A percentile compares a stretch with the other conserved stretches of the same genome.
Evolutionary conservation across 2,113 vertebrate species (phyloP).

Genomic region (Irena cyanogastra): DNA sequence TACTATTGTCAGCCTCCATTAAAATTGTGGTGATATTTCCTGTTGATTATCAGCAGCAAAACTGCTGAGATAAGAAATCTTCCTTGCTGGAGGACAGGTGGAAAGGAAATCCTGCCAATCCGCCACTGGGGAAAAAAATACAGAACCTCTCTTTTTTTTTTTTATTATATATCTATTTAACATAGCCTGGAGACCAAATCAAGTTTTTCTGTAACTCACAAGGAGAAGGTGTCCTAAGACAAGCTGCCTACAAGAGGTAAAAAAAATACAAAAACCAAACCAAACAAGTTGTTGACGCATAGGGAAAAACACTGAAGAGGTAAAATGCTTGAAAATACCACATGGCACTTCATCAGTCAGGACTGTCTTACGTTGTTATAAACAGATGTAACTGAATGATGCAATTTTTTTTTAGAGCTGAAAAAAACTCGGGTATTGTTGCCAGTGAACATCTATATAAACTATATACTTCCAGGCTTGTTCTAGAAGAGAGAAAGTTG

Average conservation of each 20-base stretch:
- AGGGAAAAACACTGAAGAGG: neutral
- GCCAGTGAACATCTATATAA: neutral
- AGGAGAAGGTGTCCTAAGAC: neutral
- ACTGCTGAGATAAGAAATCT: conserved; percentile 21
- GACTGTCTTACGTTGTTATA: neutral
- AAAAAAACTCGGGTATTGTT: neutral
- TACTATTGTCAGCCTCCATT: conserved; percentile 6
- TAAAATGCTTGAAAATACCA: neutral
- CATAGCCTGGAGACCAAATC: neutral
- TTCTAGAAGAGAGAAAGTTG: neutral
- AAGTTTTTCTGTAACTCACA: neutral
- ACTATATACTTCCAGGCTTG: neutral
- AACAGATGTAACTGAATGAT: neutral
- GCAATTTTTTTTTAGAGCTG: neutral
- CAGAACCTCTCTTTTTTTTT: neutral
- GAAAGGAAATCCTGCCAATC: conserved; percentile 26
- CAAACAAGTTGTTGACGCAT: neutral
- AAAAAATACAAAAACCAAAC: too few species aligned
- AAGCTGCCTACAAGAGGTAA: neutral
- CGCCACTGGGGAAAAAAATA: neutral
- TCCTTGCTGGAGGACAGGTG: conserved; percentile 21
- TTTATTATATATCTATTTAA: neutral
- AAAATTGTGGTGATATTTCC: neutral
- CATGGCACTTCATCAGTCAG: neutral
- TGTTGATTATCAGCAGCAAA: conserved; percentile 26